Percentiles rank a stretch among this genome's conserved stretches.
Conservation (phyloP, 2,797 vertebrate genomes). For the Sandelia bainsii region DNA sequence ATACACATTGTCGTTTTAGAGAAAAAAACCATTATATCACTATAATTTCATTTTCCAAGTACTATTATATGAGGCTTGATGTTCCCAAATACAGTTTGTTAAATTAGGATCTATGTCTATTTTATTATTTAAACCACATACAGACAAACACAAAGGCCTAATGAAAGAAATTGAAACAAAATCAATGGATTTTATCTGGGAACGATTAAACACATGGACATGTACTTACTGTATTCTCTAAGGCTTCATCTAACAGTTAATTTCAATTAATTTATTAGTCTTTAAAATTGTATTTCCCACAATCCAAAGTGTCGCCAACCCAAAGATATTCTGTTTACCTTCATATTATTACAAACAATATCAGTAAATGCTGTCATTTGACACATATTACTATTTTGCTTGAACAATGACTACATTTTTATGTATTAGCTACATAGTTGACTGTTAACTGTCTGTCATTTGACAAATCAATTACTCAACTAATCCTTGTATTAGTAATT, state of each 20-base stretch:
- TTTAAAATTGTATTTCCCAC: too few relatives aligned
- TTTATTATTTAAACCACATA: neutral
- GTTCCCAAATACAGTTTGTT: too few relatives aligned
- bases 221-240: neutral
- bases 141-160: neutral
- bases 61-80: neutral
- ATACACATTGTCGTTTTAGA: too few relatives aligned
- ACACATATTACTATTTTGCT: neutral
- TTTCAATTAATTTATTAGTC: neutral
- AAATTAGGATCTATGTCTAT: too few relatives aligned
- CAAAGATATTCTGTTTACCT: neutral
- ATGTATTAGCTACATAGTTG: neutral
- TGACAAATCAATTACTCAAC: too few relatives aligned
- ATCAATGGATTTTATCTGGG: neutral
- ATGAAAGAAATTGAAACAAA: neutral
- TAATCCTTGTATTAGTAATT: neutral
- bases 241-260: neutral
- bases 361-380: neutral
- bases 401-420: neutral
- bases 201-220: neutral
- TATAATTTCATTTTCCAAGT: neutral
- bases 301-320: neutral
- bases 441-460: neutral
- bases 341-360: neutral
- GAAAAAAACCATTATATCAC: too few relatives aligned